Conservation (phyloP, 2,888 invertebrate genomes). For the Patella caerulea region DNA sequence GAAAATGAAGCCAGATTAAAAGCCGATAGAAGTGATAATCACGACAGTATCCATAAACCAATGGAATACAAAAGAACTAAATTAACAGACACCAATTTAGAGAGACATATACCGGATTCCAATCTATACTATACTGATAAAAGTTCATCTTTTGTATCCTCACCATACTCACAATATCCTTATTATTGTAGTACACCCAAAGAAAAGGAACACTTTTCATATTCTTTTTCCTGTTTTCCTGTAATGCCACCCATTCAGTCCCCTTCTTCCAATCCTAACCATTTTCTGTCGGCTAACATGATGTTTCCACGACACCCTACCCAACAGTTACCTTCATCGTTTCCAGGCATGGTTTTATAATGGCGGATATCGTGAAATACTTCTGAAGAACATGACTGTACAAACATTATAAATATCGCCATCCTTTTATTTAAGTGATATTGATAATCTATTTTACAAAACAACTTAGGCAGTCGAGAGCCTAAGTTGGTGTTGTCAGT, state of each 20-base stretch:
- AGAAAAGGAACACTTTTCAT: not conserved
- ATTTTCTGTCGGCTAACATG: no score
- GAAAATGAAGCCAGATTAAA: not conserved
- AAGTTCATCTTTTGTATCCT: not conserved
- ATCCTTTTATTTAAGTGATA: no score
- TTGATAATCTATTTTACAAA: no score
- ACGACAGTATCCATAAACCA: not conserved
- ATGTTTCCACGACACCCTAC: no score
- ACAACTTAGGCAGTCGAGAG: no score
- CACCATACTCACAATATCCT: not conserved
- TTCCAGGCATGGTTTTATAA: no score
- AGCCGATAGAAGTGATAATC: not conserved
- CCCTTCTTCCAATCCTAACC: not conserved
- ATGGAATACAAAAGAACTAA: not conserved
- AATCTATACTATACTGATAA: not conserved
- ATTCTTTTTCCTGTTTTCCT: not conserved
- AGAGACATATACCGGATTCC: not conserved
- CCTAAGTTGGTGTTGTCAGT: no score
- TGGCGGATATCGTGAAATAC: no score
- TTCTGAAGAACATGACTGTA: no score
- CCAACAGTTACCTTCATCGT: no score
- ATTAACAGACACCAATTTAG: not conserved
- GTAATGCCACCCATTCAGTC: not conserved
- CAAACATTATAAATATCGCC: no score
- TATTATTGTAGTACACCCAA: slow-evolving; percentile 5